Evolutionary conservation across 2,888 invertebrate genomes (phyloP).

Genomic region (Ctenicera cuprea): DNA sequence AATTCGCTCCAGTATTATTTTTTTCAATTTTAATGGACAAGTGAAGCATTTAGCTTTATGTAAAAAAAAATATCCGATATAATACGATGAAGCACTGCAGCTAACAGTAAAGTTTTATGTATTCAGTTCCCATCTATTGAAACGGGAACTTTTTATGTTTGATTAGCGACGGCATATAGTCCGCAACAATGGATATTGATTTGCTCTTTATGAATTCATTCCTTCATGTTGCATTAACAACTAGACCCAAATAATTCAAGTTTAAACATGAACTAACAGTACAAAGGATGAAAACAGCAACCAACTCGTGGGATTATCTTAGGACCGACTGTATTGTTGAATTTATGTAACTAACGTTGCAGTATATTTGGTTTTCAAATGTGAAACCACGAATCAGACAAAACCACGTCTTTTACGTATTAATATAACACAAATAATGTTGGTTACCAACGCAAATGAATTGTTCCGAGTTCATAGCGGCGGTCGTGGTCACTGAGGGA

Average conservation of each 20-base stretch:
- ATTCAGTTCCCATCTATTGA: not conserved
- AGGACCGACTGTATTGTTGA: not conserved
- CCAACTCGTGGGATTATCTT: not conserved
- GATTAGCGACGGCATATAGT: constrained; percentile 12
- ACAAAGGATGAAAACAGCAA: not conserved
- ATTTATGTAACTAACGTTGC: constrained; percentile 7
- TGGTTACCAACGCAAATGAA: constrained; percentile 37
- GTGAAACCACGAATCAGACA: not conserved
- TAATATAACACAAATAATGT: constrained; percentile 33
- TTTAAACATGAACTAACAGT: not conserved
- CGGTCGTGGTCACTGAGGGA: constrained; percentile 41
- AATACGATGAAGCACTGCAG: constrained; percentile 4
- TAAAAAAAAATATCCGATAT: not conserved
- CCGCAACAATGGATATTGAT: constrained; percentile 20
- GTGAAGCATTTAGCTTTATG: not conserved
- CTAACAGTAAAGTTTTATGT: constrained; percentile 9
- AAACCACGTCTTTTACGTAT: constrained; percentile 18
- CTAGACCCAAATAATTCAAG: not conserved
- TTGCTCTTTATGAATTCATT: not conserved
- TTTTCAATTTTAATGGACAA: constrained; percentile 26
- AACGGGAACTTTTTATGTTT: constrained; percentile 16
- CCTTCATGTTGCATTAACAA: not conserved
- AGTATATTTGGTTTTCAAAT: constrained; percentile 10
- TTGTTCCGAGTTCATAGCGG: constrained; percentile 35
- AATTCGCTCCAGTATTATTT: constrained; percentile 11